Evolutionary conservation across 2,797 vertebrate species (phyloP).

Genomic region (Tapirus indicus): DNA sequence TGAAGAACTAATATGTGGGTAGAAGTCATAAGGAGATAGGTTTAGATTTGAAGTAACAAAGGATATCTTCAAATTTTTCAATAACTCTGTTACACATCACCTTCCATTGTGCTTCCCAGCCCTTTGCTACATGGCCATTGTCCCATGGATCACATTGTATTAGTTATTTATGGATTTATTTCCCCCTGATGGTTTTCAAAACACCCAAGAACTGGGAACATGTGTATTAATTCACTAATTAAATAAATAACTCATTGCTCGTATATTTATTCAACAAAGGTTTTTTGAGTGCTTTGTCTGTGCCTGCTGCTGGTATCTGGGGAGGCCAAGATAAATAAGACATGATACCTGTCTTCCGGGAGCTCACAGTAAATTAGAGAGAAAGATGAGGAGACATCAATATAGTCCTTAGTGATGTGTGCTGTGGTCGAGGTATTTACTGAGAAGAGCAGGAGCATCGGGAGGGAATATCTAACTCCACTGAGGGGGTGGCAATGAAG

Average conservation of each 20-base stretch:
- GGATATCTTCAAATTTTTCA: not conserved
- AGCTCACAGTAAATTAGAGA: not conserved
- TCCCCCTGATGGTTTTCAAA: not conserved
- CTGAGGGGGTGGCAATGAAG: not conserved
- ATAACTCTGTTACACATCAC: not conserved
- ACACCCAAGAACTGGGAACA: not conserved
- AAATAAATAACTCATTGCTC: not conserved
- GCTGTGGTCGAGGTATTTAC: not conserved
- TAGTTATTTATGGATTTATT: not conserved
- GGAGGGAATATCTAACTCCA: not conserved
- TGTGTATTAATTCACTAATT: not conserved
- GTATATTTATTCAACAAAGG: conserved; percentile 37
- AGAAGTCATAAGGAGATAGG: not conserved
- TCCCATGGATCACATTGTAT: not conserved
- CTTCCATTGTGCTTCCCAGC: not conserved
- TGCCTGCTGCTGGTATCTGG: not conserved
- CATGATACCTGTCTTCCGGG: not conserved
- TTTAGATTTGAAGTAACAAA: not conserved
- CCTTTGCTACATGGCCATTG: not conserved
- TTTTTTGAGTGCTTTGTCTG: not conserved
- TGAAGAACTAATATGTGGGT: not conserved
- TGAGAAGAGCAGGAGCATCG: not conserved
- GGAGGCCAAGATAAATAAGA: conserved; percentile 40
- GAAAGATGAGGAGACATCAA: not conserved
- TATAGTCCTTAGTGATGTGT: not conserved